A percentile compares a stretch with the other conserved stretches of the same genome.
Evolutionary conservation across 2,797 vertebrate genomes (phyloP).

Genomic region (Garrulus glandarius): DNA sequence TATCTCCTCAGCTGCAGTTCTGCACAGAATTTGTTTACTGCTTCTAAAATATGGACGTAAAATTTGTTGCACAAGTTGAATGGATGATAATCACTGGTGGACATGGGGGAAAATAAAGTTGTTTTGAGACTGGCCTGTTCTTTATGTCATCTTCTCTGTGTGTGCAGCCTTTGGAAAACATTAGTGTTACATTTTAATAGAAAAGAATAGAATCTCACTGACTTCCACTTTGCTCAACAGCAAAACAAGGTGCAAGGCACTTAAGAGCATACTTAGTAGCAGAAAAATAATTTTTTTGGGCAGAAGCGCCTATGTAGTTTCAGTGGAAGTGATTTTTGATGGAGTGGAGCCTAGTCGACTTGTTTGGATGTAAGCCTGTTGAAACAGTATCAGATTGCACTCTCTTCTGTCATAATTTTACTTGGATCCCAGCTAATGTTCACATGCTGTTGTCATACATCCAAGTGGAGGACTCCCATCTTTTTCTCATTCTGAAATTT

Average conservation of each 20-base stretch:
- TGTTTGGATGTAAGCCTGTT: not conserved
- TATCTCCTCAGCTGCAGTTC: not conserved
- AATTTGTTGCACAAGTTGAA: not conserved
- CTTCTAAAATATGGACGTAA: not conserved
- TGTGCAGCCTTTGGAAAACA: not conserved
- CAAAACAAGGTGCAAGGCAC: not conserved
- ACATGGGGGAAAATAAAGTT: not conserved
- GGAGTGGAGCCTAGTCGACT: not conserved
- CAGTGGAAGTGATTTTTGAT: not conserved
- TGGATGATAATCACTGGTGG: not conserved
- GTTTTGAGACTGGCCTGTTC: not conserved
- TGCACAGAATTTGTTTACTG: not conserved
- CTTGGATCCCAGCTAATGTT: not conserved
- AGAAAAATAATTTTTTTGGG: not conserved
- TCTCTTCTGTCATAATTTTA: not conserved
- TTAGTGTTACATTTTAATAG: not conserved
- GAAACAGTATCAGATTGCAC: not conserved
- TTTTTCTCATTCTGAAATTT: conserved; percentile 16
- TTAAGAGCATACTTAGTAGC: not conserved
- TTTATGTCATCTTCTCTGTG: not conserved
- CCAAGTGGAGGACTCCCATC: not conserved
- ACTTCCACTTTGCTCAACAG: not conserved
- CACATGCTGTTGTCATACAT: not conserved
- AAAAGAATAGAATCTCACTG: not conserved
- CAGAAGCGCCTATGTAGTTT: not conserved